These are phyloP conservation scores for Halcyon malimbica DNA, from an alignment of 2,113 vertebrate species.

Conservation along the genomic window DNA sequence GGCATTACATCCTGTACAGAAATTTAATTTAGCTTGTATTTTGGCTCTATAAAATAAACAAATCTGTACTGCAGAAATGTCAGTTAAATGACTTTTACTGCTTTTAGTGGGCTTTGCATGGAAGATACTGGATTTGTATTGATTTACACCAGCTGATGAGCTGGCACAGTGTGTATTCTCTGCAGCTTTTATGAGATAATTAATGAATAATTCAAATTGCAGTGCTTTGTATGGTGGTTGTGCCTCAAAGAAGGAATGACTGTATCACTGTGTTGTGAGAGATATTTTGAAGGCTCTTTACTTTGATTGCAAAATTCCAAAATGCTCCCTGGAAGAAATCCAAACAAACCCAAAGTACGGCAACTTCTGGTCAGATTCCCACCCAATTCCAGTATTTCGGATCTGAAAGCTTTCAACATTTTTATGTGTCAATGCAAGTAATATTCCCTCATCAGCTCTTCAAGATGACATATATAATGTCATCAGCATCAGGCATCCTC, in stretches of 20 bases:
- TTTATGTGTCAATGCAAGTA: slow-evolving; percentile 5
- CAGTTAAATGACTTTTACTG: neutral
- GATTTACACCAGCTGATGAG: slow-evolving; percentile 48
- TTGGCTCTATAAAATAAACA: slow-evolving; percentile 43
- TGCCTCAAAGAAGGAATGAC: neutral
- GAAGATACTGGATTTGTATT: neutral
- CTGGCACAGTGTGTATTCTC: slow-evolving; percentile 9
- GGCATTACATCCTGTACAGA: neutral
- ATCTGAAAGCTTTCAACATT: slow-evolving; percentile 12
- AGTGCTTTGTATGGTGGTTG: neutral
- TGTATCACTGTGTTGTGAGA: neutral
- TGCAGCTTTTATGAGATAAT: slow-evolving; percentile 4
- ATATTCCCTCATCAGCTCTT: slow-evolving; percentile 15
- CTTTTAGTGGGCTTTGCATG: neutral
- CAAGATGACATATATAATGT: slow-evolving; percentile 43
- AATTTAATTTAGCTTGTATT: neutral
- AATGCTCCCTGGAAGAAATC: slow-evolving; percentile 22
- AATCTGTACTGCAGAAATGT: neutral
- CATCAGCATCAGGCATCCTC: slow-evolving; percentile 20
- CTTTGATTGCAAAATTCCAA: slow-evolving; percentile 26
- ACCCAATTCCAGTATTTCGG: slow-evolving; percentile 29
- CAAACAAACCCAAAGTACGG: neutral
- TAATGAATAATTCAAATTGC: slow-evolving; percentile 3
- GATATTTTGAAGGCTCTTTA: neutral
- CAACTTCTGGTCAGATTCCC: slow-evolving; percentile 19